A percentile compares a stretch with the other conserved stretches of the same genome.
phyloP scores from a whole-genome alignment of 2,888 invertebrate genomes.

The Drosophila fulvimacula region DNA sequence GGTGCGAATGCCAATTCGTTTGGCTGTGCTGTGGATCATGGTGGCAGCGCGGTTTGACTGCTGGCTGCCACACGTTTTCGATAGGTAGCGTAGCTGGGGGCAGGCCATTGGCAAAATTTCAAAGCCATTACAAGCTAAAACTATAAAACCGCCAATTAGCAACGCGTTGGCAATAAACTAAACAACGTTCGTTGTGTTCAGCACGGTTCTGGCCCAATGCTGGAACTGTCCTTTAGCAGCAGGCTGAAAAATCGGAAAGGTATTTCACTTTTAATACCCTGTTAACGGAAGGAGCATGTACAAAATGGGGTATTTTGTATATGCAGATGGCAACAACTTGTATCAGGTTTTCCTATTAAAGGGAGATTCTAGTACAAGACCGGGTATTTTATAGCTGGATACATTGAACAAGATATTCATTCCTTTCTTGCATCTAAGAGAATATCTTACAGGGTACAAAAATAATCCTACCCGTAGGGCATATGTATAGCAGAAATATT shows the following conservation, averaged over 20 bases:
- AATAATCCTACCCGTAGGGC: no score
- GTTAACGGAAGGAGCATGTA: accelerated
- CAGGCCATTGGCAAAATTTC: conserved; percentile 47
- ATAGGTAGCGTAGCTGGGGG: not conserved
- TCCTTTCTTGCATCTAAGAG: no score
- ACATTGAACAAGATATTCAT: not conserved
- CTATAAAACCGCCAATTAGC: conserved; percentile 80
- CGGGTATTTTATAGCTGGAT: not conserved
- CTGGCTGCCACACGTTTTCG: conserved; percentile 38
- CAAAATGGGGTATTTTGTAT: not conserved
- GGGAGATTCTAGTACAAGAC: not conserved
- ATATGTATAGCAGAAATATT: no score
- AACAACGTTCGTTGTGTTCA: conserved; percentile 42
- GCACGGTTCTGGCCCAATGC: conserved; percentile 7
- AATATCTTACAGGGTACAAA: not conserved
- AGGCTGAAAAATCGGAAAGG: conserved; percentile 29
- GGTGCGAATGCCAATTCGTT: conserved; percentile 12
- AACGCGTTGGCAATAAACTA: conserved; percentile 74
- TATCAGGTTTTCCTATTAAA: no score
- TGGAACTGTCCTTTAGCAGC: conserved; percentile 18
- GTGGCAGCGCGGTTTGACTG: conserved; percentile 51
- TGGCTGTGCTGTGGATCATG: conserved; percentile 32
- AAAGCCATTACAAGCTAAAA: conserved; percentile 71
- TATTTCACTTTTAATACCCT: conserved; percentile 33
- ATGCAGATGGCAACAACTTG: not conserved